Base-by-base conservation (phyloP, 2,113 vertebrate genomes). In the Carassius gibelio region DNA sequence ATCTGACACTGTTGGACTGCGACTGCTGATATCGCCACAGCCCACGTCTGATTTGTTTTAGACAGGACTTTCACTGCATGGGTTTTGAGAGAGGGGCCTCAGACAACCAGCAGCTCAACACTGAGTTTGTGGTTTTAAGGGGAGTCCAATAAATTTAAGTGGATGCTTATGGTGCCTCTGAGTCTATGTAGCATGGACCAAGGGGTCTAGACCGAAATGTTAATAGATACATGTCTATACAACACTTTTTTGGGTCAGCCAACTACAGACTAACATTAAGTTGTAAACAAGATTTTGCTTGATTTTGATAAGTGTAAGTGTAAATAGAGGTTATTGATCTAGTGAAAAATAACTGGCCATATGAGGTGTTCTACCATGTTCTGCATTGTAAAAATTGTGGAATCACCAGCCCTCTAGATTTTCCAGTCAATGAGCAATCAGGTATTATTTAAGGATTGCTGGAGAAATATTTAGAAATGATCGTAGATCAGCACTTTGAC, bases 121-220 rank as follows among this genome's bases (percentile, higher is more conserved):
- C 83, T 77, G 84, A 86, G 86, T 85, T 87, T 83, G 88, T 68
- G 88, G 82, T 84, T 87, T 87, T 89, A 86, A 87, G 78, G 86
- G 86, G 87, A 86, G 75, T 72, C 84, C 85, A 84, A 86, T 88
- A 88, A 90, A 89, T 91, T 88, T 90, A 85, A 87, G 82, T 77
- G 82, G 57, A 86, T 85, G 84, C 84, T 52, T n/a, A 36, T 85
- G 85, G 87, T 88, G 89, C 87, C 88, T 88, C 71, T 66, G 59
- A 86, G 88, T 90, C 88, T 89, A 85, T 85, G 57, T 61, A 78
- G 71, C 80, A 59, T 81, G 64, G 79, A 84, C 30, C 4, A 66
- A 74, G 57, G 83, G 45, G 80, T 55, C 84, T 85, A 61, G 55
- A 76, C 69, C 69, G 68, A 72, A 84, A 87, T 59, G 52, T 80